Percentiles rank a stretch among this genome's conserved stretches.
phyloP scores from a whole-genome alignment of 2,113 vertebrate species.

The Urocitellus parryii region DNA sequence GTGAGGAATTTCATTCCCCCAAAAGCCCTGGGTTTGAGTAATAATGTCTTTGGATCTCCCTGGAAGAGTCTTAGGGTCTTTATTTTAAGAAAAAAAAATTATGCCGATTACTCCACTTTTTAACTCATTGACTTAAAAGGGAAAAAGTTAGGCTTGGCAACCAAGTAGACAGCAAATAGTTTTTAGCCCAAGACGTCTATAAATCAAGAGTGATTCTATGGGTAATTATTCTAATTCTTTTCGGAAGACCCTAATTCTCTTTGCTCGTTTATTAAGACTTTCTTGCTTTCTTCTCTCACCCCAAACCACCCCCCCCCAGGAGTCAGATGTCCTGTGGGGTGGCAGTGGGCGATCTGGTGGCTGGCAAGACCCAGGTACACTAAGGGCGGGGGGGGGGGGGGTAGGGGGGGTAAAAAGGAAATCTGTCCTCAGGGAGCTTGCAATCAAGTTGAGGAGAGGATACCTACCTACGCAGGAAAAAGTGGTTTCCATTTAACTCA shows the following conservation, averaged over 20 bases:
- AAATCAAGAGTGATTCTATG: background rate
- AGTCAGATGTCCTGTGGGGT: background rate
- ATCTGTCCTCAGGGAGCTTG: background rate
- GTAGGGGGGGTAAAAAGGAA: background rate
- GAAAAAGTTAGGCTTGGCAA: background rate
- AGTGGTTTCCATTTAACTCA: background rate
- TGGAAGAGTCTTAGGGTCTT: background rate
- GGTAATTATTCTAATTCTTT: background rate
- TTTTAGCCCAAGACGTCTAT: background rate
- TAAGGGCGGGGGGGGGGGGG: too few relatives aligned
- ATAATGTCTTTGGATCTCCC: background rate
- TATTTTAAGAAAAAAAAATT: background rate
- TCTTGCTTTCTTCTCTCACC: background rate
- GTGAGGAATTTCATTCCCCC: background rate
- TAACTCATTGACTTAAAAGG: background rate
- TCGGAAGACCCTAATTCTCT: background rate
- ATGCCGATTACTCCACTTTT: background rate
- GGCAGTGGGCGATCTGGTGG: fast-evolving
- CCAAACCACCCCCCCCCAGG: fast-evolving
- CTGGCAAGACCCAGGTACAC: background rate
- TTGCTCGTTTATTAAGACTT: background rate
- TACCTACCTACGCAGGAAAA: background rate
- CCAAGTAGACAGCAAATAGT: background rate
- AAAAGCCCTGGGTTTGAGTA: background rate
- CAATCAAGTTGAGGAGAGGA: background rate